Conservation (phyloP, 2,113 vertebrate genomes). For the Tiliqua scincoides region DNA sequence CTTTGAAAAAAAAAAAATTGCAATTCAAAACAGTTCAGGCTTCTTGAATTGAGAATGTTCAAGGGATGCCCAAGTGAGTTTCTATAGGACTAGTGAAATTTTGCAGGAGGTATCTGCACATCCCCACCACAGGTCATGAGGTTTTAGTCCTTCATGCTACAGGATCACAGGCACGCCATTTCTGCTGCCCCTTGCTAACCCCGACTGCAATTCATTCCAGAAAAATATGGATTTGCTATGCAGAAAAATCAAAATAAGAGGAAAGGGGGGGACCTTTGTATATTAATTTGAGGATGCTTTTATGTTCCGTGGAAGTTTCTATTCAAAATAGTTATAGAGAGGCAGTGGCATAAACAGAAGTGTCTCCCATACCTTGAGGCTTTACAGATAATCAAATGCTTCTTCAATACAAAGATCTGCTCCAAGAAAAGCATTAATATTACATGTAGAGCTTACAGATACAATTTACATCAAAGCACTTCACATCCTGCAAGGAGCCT, state of each 20-base stretch:
- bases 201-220: conserved; percentile 30
- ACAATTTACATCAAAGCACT: conserved; percentile 71
- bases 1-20: too few species aligned
- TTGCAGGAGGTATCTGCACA: too few species aligned
- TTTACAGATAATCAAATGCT: conserved; percentile 52
- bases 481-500: conserved; percentile 56
- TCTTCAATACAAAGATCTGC: conserved; percentile 59
- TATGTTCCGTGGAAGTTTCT: conserved; percentile 36
- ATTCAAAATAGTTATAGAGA: conserved; percentile 46
- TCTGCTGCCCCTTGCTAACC: background rate
- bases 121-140: background rate
- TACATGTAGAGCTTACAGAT: conserved; percentile 60
- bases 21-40: too few species aligned
- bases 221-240: background rate
- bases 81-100: too few species aligned
- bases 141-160: conserved; percentile 22
- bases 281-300: conserved; percentile 45
- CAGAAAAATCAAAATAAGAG: conserved; percentile 42
- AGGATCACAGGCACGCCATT: too few species aligned
- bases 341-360: conserved; percentile 39
- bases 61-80: too few species aligned
- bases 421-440: conserved; percentile 64
- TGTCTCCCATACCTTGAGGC: conserved; percentile 36
- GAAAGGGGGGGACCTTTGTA: background rate
- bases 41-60: too few species aligned